These are phyloP conservation scores for Bos taurus DNA, from an alignment of 2,113 vertebrate species.

Conservation along the genomic window DNA sequence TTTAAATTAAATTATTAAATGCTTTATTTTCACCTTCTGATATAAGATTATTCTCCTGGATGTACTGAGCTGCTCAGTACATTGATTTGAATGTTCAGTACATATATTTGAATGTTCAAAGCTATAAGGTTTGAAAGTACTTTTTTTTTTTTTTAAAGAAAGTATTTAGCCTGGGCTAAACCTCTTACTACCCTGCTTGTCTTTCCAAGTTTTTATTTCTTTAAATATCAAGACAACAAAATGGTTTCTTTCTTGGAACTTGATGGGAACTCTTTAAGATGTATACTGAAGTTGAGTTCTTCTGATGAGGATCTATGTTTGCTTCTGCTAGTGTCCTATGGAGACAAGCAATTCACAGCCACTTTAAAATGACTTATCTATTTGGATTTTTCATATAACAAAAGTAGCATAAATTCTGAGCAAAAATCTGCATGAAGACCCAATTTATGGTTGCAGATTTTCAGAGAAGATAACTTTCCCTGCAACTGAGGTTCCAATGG, in stretches of 20 bases:
- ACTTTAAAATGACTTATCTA: background rate
- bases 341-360: background rate
- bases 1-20: background rate
- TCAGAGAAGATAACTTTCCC: background rate
- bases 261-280: background rate
- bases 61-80: background rate
- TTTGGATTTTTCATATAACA: background rate
- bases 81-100: background rate
- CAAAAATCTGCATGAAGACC: background rate
- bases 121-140: background rate
- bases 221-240: background rate
- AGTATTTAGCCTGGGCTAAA: background rate
- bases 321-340: background rate
- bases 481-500: background rate
- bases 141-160: background rate
- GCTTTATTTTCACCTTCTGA: background rate
- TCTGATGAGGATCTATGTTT: background rate
- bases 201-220: background rate
- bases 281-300: background rate
- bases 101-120: background rate
- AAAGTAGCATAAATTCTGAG: background rate
- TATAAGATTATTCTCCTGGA: background rate
- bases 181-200: background rate
- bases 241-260: background rate
- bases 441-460: background rate